Evolutionary conservation across 2,797 vertebrate species (phyloP).

Genomic region (Poliocrania exsul): DNA sequence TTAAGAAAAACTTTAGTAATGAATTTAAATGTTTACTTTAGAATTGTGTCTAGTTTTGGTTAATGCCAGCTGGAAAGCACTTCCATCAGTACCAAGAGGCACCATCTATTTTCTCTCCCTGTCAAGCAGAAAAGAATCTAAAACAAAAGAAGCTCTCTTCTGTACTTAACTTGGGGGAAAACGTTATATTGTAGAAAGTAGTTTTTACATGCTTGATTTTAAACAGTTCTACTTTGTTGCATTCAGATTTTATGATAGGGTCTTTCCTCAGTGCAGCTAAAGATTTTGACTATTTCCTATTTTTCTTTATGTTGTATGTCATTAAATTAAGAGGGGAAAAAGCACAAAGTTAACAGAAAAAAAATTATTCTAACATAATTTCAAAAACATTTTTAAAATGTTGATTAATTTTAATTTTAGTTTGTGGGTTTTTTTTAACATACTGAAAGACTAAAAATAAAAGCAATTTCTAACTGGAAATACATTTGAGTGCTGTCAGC

Average conservation of each 20-base stretch:
- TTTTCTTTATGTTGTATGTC: background rate
- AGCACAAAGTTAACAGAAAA: background rate
- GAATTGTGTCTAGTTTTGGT: background rate
- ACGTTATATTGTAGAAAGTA: background rate
- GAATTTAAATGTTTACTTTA: background rate
- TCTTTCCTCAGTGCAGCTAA: background rate
- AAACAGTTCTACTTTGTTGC: background rate
- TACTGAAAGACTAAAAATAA: background rate
- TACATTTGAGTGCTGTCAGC: background rate
- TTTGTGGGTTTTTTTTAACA: background rate
- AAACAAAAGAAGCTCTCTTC: background rate
- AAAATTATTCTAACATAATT: background rate
- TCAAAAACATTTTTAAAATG: background rate
- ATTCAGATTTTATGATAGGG: background rate
- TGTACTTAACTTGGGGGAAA: conserved; percentile 15
- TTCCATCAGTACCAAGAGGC: background rate
- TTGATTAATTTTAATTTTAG: background rate
- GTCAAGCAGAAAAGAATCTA: background rate
- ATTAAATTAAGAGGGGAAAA: background rate
- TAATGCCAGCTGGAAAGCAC: background rate
- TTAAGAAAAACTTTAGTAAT: background rate
- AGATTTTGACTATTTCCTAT: background rate
- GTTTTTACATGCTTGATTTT: background rate
- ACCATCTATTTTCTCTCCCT: background rate
- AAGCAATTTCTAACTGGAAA: background rate